Evolutionary conservation across 2,888 invertebrate genomes (phyloP).

Genomic region (Eumacrocentrus americanus): DNA sequence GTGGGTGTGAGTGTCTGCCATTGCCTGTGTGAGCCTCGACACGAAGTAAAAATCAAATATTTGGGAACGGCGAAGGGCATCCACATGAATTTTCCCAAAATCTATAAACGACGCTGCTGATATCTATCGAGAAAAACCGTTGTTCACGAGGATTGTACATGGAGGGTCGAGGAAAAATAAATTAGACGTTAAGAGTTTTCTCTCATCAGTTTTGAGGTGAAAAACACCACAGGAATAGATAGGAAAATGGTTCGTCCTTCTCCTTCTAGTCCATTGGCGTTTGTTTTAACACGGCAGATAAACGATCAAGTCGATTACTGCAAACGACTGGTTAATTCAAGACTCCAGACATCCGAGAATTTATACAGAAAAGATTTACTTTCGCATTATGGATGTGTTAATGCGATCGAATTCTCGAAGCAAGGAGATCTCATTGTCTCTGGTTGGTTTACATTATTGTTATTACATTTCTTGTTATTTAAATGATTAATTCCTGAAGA

Average conservation of each 20-base stretch:
- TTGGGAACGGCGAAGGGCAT: too few relatives aligned
- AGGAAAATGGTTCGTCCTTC: constrained; percentile 64
- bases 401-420: constrained; percentile 92
- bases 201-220: neutral
- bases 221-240: too few relatives aligned
- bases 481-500: too few relatives aligned
- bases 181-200: neutral
- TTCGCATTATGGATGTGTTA: constrained; percentile 94
- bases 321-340: constrained; percentile 67
- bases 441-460: constrained; percentile 64
- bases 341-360: constrained; percentile 74
- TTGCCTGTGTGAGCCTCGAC: too few relatives aligned
- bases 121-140: too few relatives aligned
- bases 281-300: constrained; percentile 69
- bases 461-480: constrained; percentile 2
- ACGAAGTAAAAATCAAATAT: too few relatives aligned
- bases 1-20: neutral
- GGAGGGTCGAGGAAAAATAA: neutral
- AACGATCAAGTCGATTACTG: constrained; percentile 67
- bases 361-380: constrained; percentile 83
- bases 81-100: too few relatives aligned
- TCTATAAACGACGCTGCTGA: too few relatives aligned
- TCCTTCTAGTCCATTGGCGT: constrained; percentile 67
- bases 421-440: constrained; percentile 87
- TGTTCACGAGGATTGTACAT: too few relatives aligned